Percentiles rank a stretch among this genome's conserved stretches.
Conservation (phyloP, 1,140 invertebrate genomes). For the Micrasema longulum region DNA sequence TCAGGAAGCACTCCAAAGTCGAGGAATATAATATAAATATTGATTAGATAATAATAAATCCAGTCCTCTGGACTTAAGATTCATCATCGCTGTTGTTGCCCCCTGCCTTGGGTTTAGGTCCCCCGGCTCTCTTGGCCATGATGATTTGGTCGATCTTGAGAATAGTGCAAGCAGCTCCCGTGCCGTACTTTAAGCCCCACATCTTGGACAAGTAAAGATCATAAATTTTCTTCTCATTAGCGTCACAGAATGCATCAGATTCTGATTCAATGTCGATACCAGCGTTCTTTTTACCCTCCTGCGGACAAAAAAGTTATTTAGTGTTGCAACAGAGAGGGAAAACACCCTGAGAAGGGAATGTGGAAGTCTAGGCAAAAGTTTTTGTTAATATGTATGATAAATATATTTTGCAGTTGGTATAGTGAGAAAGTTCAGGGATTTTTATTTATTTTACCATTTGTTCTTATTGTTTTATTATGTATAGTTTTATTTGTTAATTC, state of each 20-base stretch:
- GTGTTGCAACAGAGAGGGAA: too few relatives aligned
- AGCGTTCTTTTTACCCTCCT: constrained; percentile 82
- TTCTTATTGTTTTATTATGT: too few relatives aligned
- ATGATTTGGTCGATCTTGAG: constrained; percentile 99
- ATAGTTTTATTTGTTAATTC: too few relatives aligned
- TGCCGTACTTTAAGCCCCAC: constrained; percentile 96
- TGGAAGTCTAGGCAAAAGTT: too few relatives aligned
- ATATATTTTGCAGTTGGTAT: too few relatives aligned
- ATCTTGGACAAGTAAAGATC: constrained; percentile 91
- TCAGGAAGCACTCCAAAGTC: neutral
- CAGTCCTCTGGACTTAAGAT: constrained; percentile 57
- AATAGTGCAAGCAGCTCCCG: constrained; percentile 92
- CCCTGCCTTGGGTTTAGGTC: constrained; percentile 85
- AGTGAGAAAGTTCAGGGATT: too few relatives aligned
- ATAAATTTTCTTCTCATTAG: constrained; percentile 79
- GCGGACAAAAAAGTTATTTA: constrained; percentile 42
- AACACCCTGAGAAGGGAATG: too few relatives aligned
- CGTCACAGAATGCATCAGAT: constrained; percentile 77
- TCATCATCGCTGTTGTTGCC: constrained; percentile 86
- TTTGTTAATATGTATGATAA: too few relatives aligned
- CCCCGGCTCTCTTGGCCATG: constrained; percentile 97
- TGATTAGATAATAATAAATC: constrained; percentile 5
- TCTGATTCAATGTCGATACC: constrained; percentile 92
- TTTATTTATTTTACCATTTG: too few relatives aligned
- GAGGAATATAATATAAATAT: constrained; percentile 12